phyloP scores from a whole-genome alignment of 92 coral and sea anemone species.

The Blastomussa wellsi region DNA sequence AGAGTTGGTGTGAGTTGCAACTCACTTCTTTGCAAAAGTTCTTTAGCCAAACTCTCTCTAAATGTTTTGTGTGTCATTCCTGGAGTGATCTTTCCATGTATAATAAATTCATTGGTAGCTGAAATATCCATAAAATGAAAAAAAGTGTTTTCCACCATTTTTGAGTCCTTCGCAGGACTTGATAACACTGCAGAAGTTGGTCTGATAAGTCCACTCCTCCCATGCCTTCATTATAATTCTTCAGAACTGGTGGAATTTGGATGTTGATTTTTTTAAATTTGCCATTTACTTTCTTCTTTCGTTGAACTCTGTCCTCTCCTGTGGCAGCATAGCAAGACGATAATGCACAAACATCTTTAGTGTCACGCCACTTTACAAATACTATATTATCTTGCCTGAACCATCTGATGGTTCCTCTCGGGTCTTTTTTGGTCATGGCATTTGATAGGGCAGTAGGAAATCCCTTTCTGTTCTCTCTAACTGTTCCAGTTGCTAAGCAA shows the following conservation, averaged over 20 bases:
- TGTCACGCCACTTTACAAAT: constrained; percentile 39
- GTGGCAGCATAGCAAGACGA: constrained; percentile 42
- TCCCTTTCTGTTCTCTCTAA: constrained; percentile 52
- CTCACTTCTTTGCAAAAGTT: constrained; percentile 31
- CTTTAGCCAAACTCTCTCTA: constrained; percentile 1
- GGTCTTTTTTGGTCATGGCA: neutral
- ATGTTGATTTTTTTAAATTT: constrained; percentile 17
- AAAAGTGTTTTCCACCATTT: constrained; percentile 57
- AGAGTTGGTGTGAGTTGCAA: constrained; percentile 35
- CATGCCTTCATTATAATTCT: constrained; percentile 38
- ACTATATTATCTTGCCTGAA: constrained; percentile 1
- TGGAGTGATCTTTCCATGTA: neutral
- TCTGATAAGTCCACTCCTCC: constrained; percentile 53
- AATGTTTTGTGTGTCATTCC: constrained; percentile 31
- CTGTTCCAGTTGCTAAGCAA: constrained; percentile 57
- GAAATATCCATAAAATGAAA: constrained; percentile 40
- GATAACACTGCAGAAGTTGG: constrained; percentile 46
- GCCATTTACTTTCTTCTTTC: constrained; percentile 42
- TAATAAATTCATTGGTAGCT: constrained; percentile 33
- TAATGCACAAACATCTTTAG: constrained; percentile 41
- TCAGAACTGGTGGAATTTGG: constrained; percentile 40
- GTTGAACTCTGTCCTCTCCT: constrained; percentile 21
- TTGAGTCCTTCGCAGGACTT: constrained; percentile 33
- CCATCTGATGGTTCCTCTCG: constrained; percentile 40
- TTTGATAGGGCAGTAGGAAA: constrained; percentile 36